Conservation (phyloP, 2,797 vertebrate species). For the Trachops cirrhosus region DNA sequence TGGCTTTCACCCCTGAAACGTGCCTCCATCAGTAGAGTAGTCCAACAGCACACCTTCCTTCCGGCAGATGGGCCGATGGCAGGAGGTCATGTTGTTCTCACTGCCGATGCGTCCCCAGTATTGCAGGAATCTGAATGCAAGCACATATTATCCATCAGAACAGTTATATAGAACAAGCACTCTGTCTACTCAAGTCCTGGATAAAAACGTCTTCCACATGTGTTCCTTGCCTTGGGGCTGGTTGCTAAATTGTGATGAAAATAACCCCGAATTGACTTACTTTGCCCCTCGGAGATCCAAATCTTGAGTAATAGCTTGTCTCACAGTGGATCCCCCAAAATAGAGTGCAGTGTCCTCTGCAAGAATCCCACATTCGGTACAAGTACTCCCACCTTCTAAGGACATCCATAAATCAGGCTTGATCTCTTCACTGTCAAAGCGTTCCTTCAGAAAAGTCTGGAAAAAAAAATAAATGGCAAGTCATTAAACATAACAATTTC, state of each 20-base stretch:
- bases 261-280: constrained; percentile 82
- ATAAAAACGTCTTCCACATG: background rate
- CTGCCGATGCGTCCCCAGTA: constrained; percentile 99
- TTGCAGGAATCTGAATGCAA: constrained; percentile 92
- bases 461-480: background rate
- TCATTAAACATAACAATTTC: constrained; percentile 17
- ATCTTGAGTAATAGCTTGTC: constrained; percentile 94
- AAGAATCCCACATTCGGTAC: constrained; percentile 94
- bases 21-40: constrained; percentile 96
- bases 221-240: background rate
- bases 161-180: background rate
- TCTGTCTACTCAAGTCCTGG: background rate
- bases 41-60: constrained; percentile 97
- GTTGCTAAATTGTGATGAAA: background rate
- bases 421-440: constrained; percentile 95
- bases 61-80: constrained; percentile 94
- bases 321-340: constrained; percentile 92
- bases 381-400: constrained; percentile 94
- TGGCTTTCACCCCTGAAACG: constrained; percentile 51
- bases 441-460: constrained; percentile 96
- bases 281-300: constrained; percentile 97
- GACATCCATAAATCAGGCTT: constrained; percentile 94
- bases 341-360: constrained; percentile 96
- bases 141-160: background rate
- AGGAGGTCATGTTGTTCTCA: constrained; percentile 96